Evolutionary conservation across 2,888 invertebrate species (phyloP).

Genomic region (Chloroclystis v-ata): DNA sequence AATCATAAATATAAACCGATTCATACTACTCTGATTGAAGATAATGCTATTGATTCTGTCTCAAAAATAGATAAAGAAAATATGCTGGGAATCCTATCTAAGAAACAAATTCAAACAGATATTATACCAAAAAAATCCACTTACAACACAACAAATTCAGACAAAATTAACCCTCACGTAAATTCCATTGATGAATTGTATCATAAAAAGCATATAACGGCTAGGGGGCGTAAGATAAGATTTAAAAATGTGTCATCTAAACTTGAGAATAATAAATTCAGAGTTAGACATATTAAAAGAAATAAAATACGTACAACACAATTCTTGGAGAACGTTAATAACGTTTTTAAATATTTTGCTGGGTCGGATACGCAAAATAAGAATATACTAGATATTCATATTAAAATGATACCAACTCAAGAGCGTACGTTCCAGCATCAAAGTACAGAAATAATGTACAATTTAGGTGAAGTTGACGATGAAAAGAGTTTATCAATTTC

Average conservation of each 20-base stretch:
- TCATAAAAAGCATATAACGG: background rate
- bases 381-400: constrained; percentile 50
- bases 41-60: constrained; percentile 26
- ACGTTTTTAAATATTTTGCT: constrained; percentile 46
- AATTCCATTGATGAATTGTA: too few relatives aligned
- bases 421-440: constrained; percentile 18
- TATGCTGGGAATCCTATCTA: too few relatives aligned
- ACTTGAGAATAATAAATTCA: constrained; percentile 5
- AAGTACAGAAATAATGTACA: constrained; percentile 16
- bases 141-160: constrained; percentile 8
- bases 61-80: constrained; percentile 31
- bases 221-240: constrained; percentile 1
- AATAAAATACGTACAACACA: constrained; percentile 14
- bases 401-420: constrained; percentile 44
- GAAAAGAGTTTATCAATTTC: constrained; percentile 17
- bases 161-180: background rate
- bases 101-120: constrained; percentile 10
- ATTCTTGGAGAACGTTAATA: constrained; percentile 41
- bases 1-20: too few relatives aligned
- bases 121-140: background rate
- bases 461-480: constrained; percentile 2
- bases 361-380: constrained; percentile 39
- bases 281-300: background rate
- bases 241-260: constrained; percentile 19
- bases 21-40: constrained; percentile 22